Evolutionary conservation across 2,113 vertebrate species (phyloP).

Genomic region (Prinia subflava): DNA sequence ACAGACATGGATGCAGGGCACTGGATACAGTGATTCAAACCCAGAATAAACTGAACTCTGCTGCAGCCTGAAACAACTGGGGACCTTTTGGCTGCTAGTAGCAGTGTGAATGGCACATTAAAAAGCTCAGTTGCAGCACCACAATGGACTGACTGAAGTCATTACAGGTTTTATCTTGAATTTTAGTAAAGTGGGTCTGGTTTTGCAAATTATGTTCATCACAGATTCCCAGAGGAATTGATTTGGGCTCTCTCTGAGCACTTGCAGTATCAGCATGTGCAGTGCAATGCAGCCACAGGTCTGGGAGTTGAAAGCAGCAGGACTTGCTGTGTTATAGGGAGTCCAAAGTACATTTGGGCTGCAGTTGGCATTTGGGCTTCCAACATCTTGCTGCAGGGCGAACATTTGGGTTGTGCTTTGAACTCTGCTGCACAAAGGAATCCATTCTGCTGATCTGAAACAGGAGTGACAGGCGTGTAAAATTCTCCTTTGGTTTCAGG

Average conservation of each 20-base stretch:
- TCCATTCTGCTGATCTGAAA: background rate
- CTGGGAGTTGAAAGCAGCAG: background rate
- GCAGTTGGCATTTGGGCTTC: background rate
- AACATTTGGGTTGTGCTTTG: slow-evolving; percentile 34
- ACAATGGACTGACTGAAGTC: background rate
- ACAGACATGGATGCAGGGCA: background rate
- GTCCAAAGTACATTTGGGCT: background rate
- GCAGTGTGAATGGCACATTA: background rate
- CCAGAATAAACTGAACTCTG: background rate
- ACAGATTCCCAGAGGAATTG: background rate
- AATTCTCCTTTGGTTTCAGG: background rate
- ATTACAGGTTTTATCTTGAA: background rate
- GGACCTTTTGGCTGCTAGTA: background rate
- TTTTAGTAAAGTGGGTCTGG: background rate
- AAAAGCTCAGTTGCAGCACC: background rate
- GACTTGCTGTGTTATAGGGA: background rate
- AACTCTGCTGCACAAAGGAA: slow-evolving; percentile 11
- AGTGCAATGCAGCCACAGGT: background rate
- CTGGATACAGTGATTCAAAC: background rate
- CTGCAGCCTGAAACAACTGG: background rate
- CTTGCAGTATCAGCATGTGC: background rate
- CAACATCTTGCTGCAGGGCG: background rate
- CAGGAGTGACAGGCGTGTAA: background rate
- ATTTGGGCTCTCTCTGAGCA: background rate
- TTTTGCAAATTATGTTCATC: background rate